Evolutionary conservation across 2,888 invertebrate species (phyloP).

Genomic region (Hydrotaea cyrtoneurina): DNA sequence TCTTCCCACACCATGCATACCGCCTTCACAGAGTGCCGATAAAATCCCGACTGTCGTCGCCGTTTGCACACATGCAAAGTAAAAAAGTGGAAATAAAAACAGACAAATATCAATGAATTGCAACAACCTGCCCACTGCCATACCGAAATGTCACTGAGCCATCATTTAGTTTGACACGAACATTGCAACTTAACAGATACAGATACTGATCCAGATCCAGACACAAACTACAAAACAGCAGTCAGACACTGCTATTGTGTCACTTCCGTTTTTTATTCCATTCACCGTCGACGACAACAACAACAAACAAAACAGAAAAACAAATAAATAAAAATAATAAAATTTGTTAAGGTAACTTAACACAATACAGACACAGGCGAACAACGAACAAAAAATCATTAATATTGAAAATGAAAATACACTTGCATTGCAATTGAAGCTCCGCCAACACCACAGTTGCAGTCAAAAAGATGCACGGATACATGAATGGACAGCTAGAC

Average conservation of each 20-base stretch:
- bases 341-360: conserved; percentile 23
- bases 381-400: conserved; percentile 32
- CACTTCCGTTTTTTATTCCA: conserved; percentile 11
- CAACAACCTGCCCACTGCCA: conserved; percentile 57
- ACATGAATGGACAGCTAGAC: conserved; percentile 12
- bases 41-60: conserved; percentile 22
- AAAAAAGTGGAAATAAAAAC: neutral
- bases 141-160: conserved; percentile 55
- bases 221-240: conserved; percentile 22
- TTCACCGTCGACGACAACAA: too few species aligned
- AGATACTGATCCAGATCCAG: too few species aligned
- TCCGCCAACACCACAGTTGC: neutral
- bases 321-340: conserved; percentile 31
- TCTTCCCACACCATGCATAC: neutral
- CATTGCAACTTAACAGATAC: conserved; percentile 57
- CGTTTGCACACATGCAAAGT: neutral
- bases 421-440: conserved; percentile 24
- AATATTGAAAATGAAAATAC: conserved; percentile 53
- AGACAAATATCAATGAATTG: conserved; percentile 20
- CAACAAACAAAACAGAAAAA: neutral
- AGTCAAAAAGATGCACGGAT: neutral
- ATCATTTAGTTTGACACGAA: conserved; percentile 65
- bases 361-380: neutral
- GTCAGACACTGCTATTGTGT: conserved; percentile 25
- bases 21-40: neutral